Evolutionary conservation across 2,797 vertebrate species (phyloP).

Genomic region (Chaetophractus vellerosus): DNA sequence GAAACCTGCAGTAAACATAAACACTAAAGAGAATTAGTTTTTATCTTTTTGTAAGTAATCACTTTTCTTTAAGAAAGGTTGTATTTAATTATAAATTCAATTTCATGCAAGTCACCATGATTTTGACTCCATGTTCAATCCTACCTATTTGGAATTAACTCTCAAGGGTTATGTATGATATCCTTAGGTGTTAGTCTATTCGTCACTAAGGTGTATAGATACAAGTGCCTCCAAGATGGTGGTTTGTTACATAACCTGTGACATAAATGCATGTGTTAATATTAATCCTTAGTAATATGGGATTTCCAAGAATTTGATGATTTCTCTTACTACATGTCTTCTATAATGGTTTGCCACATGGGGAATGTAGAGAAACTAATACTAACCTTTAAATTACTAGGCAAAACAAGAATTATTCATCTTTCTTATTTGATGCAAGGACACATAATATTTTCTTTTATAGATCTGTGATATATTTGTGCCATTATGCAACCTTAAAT

Average conservation of each 20-base stretch:
- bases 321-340: background rate
- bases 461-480: background rate
- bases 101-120: background rate
- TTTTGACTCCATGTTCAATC: slow-evolving; percentile 34
- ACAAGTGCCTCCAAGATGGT: background rate
- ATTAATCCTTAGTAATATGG: background rate
- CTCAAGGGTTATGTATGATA: slow-evolving; percentile 14
- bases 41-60: background rate
- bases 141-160: slow-evolving; percentile 1
- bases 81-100: slow-evolving; percentile 20
- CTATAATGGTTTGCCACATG: background rate
- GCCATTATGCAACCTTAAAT: background rate
- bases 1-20: background rate
- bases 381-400: background rate
- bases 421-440: background rate
- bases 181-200: slow-evolving; percentile 4
- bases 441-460: background rate
- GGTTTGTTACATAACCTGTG: background rate
- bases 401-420: background rate
- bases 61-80: background rate
- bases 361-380: background rate
- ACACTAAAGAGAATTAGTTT: background rate
- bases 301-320: background rate
- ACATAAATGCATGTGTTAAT: background rate
- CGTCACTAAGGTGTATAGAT: background rate